A percentile compares a stretch with the other conserved stretches of the same genome.
Evolutionary conservation across 2,888 invertebrate genomes (phyloP).

Genomic region (Digitonthophagus gazella): DNA sequence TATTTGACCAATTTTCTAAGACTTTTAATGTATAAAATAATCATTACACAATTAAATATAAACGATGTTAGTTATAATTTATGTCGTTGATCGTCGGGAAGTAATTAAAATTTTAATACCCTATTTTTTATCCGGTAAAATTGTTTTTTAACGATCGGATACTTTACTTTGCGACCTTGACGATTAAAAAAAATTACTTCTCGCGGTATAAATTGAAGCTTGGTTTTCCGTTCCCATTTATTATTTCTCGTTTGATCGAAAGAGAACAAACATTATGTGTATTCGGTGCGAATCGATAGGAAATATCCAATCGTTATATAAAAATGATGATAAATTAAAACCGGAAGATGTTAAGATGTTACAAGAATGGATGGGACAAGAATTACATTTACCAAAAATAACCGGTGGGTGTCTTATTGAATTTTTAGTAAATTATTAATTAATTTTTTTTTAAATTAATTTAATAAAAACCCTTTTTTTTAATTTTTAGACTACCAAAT

Average conservation of each 20-base stretch:
- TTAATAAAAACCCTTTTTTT: neutral
- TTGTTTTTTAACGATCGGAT: neutral
- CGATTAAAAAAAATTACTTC: neutral
- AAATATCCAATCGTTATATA: constrained; percentile 57
- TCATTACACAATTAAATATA: too few species aligned
- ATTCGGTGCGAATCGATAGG: neutral
- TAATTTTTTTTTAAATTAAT: neutral
- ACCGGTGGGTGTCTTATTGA: neutral
- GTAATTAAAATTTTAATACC: neutral
- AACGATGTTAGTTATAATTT: too few species aligned
- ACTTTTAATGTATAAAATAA: too few species aligned
- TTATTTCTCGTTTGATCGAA: neutral
- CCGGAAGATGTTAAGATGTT: constrained; percentile 61
- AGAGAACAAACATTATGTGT: neutral
- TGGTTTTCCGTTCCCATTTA: neutral
- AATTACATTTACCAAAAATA: constrained; percentile 62
- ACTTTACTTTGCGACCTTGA: neutral
- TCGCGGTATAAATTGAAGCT: neutral
- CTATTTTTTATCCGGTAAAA: neutral
- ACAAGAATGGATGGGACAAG: constrained; percentile 62
- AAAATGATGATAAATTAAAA: constrained; percentile 60
- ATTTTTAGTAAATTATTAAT: constrained; percentile 32
- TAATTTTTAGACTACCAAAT: constrained; percentile 41
- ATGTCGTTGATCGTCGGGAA: too few species aligned
- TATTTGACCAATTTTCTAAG: too few species aligned